Percentiles rank a stretch among this genome's conserved stretches.
Evolutionary conservation across 2,888 invertebrate species (phyloP).

Genomic region (Crepidodera aurea): DNA sequence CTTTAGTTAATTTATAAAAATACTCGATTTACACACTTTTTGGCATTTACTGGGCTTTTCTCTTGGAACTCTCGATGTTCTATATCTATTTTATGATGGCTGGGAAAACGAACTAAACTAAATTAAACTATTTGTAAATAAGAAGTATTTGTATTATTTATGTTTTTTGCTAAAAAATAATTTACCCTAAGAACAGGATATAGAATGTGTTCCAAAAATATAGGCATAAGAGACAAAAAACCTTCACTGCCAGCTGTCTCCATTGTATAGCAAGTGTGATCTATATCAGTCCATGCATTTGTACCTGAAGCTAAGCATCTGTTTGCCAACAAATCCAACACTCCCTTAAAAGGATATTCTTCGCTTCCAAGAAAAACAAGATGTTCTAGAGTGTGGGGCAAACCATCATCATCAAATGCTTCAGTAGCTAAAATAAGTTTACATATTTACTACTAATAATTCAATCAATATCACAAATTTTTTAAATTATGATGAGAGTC

Average conservation of each 20-base stretch:
- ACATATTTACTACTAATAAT: too few relatives aligned
- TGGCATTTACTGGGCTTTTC: too few relatives aligned
- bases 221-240: conserved; percentile 86
- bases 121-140: too few relatives aligned
- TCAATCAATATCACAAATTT: too few relatives aligned
- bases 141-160: too few relatives aligned
- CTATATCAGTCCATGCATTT: conserved; percentile 88
- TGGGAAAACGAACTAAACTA: too few relatives aligned
- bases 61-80: too few relatives aligned
- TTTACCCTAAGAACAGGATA: conserved; percentile 79
- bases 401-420: conserved; percentile 89
- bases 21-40: too few relatives aligned
- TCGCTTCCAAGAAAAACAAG: conserved; percentile 90
- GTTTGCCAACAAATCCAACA: conserved; percentile 88
- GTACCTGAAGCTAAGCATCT: conserved; percentile 90
- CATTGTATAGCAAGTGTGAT: conserved; percentile 91
- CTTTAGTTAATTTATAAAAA: too few relatives aligned
- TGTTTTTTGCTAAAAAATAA: conserved; percentile 6
- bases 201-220: conserved; percentile 90
- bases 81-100: too few relatives aligned
- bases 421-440: conserved; percentile 76
- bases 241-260: conserved; percentile 88
- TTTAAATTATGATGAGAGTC: too few relatives aligned
- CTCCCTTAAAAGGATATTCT: conserved; percentile 88
- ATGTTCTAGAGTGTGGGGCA: conserved; percentile 93